Evolutionary conservation across 1,140 invertebrate species (phyloP), one percentile per base, ranked within the genome.

Genomic region (Drosophila busckii): DNA sequence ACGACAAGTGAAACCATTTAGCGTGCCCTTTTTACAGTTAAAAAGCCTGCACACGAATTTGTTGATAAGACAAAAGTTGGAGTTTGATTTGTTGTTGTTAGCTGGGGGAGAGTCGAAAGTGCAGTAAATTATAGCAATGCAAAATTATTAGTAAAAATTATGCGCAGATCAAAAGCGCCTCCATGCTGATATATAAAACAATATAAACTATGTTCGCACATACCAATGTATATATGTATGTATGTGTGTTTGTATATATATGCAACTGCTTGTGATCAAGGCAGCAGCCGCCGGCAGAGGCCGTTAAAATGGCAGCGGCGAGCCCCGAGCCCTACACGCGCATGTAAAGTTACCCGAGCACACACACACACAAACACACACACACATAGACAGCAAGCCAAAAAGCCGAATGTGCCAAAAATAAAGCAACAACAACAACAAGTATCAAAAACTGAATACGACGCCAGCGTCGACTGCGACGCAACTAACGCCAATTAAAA

Each of bases 241-340:
- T 10, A 22, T 38, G 12, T 41, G 29, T 29, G 19, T 22, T 32
- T 34, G 50, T 35, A 17, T 34, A 31, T 12, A 20, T 10, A 31
- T 19, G 8, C 12, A 23, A 52, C 29, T 44, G 64, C 54, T 34
- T 42, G 40, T 62, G 75, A 82, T 82, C 75, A 83, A 70, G 70
- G 76, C 75, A 75, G 65, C 48, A 32, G 64, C 38, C 16, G 76
- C 35, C 22, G 37, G 41, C 75, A 68, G 34, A 50, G 76, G 49
- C 75, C 44, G 70, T 80, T 75, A 80, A 80, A 80, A 82, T 69
- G 80, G 53, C 70, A 69, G 70, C 67, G 52, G 69, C n/a, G n/a
- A n/a, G n/a, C n/a, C n/a, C n/a, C n/a, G n/a, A n/a, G 78, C 75
- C 76, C 76, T 83, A 83, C 75, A 83, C 75, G 76, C 76, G 76